A percentile compares a stretch with the other conserved stretches of the same genome.
phyloP scores from a whole-genome alignment of 2,888 invertebrate genomes.

The Muscina levida region DNA sequence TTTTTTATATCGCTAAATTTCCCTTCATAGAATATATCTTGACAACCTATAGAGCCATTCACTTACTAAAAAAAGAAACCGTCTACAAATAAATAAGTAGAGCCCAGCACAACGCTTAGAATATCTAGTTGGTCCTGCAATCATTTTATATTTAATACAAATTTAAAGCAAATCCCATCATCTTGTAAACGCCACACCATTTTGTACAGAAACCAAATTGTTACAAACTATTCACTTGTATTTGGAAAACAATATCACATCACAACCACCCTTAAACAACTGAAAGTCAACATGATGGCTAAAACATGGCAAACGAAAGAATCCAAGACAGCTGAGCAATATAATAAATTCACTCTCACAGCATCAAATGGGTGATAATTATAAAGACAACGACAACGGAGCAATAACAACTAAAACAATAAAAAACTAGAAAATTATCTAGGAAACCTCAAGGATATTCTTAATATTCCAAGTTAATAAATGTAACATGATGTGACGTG shows the following conservation, averaged over 20 bases:
- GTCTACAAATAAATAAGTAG: no score
- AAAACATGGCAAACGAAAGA: slow-evolving; percentile 26
- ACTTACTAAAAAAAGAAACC: no score
- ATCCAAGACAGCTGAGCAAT: slow-evolving; percentile 22
- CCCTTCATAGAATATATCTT: no score
- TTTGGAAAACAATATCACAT: not conserved
- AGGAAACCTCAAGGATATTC: slow-evolving; percentile 29
- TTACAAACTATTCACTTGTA: slow-evolving; percentile 11
- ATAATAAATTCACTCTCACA: slow-evolving; percentile 11
- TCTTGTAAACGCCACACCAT: slow-evolving; percentile 20
- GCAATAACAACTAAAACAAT: slow-evolving; percentile 19
- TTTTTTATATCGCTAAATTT: no score
- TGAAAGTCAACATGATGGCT: slow-evolving; percentile 13
- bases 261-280: slow-evolving; percentile 9
- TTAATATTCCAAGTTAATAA: slow-evolving; percentile 29
- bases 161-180: no score
- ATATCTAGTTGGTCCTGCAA: not conserved
- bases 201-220: not conserved
- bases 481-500: not conserved
- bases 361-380: slow-evolving; percentile 57
- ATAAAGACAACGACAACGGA: slow-evolving; percentile 36
- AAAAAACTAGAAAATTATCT: not conserved
- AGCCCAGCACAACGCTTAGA: no score
- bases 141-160: no score
- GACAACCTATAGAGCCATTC: no score